Conservation (phyloP, 1,140 invertebrate genomes). For the Formica exsecta region DNA sequence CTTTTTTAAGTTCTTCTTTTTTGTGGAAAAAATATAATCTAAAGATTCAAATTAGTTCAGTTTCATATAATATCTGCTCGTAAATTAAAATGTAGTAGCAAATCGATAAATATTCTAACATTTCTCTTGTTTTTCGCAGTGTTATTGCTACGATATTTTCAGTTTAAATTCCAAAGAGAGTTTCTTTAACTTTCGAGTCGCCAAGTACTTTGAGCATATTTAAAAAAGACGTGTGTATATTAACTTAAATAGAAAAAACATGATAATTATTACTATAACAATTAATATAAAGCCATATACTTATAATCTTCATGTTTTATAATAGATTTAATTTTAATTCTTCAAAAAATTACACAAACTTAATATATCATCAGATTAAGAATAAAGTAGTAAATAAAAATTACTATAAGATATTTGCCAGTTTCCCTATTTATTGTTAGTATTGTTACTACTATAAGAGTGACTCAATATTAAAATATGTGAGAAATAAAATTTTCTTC, state of each 20-base stretch:
- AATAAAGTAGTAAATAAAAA: too few relatives aligned
- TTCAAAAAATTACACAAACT: too few relatives aligned
- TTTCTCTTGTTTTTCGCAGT: neutral
- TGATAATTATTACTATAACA: neutral
- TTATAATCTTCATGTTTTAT: too few relatives aligned
- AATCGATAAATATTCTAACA: conserved; percentile 6
- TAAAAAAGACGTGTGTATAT: neutral
- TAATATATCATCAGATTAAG: too few relatives aligned
- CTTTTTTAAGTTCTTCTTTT: neutral
- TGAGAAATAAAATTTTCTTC: too few relatives aligned
- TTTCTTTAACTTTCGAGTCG: neutral
- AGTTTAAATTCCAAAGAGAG: neutral
- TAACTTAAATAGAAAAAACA: neutral
- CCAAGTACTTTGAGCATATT: neutral
- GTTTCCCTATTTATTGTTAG: too few relatives aligned
- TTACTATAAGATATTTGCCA: too few relatives aligned
- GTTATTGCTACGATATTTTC: neutral
- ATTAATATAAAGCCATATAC: too few relatives aligned
- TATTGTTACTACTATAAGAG: too few relatives aligned
- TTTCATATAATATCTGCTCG: neutral
- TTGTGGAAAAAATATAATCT: neutral
- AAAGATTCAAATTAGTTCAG: neutral
- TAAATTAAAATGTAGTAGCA: neutral
- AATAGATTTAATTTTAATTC: too few relatives aligned
- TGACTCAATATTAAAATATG: too few relatives aligned